These are phyloP conservation scores for Andrena bucephala DNA, from an alignment of 2,888 invertebrate species.

Conservation along the genomic window DNA sequence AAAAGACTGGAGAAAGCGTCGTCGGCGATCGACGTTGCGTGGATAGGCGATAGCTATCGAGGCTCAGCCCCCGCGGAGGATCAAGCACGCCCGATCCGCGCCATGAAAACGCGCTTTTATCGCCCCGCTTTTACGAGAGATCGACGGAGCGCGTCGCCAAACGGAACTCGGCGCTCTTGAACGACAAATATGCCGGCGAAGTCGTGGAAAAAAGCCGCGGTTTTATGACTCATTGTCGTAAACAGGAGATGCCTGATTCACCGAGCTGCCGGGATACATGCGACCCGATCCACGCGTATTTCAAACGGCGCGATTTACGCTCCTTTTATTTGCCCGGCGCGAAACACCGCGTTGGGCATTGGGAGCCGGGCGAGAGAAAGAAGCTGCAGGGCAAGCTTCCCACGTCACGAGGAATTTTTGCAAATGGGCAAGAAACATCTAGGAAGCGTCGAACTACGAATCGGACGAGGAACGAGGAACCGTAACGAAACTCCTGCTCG, in stretches of 20 bases:
- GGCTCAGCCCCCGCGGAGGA: not conserved
- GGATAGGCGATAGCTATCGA: not conserved
- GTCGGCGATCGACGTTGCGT: not conserved
- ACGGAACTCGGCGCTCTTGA: slow-evolving; percentile 13
- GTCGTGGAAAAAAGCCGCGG: slow-evolving; percentile 14
- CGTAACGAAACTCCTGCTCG: too few relatives aligned
- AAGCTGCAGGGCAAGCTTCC: not conserved
- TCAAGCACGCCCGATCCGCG: not conserved
- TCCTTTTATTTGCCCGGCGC: slow-evolving; percentile 24
- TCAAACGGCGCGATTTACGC: slow-evolving; percentile 46
- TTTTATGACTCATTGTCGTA: slow-evolving; percentile 64
- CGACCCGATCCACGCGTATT: slow-evolving; percentile 23
- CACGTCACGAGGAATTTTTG: too few relatives aligned
- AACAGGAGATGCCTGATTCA: slow-evolving; percentile 66
- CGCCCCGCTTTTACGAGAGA: slow-evolving; percentile 11
- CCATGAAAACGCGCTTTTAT: slow-evolving; percentile 6
- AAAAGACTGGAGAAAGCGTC: not conserved
- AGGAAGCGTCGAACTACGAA: too few relatives aligned
- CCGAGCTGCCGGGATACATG: slow-evolving; percentile 25
- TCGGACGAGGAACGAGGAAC: too few relatives aligned
- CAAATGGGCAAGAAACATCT: too few relatives aligned
- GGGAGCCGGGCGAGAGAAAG: not conserved
- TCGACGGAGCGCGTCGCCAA: not conserved
- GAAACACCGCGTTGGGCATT: not conserved
- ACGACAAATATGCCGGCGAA: slow-evolving; percentile 50